Conservation (phyloP, 2,797 vertebrate species). For the Salarias fasciatus region DNA sequence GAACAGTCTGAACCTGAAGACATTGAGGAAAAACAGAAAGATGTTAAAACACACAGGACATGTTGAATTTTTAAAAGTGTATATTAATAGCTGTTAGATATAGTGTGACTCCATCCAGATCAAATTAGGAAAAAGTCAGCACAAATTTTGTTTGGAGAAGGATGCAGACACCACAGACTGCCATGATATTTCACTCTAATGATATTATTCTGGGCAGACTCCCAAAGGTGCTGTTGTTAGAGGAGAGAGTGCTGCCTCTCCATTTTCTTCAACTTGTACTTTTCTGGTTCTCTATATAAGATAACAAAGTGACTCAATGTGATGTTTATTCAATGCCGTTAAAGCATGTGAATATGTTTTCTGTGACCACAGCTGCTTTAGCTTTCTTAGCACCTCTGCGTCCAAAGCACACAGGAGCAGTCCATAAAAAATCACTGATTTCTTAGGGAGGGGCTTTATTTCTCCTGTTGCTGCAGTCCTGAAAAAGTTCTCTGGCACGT, state of each 20-base stretch:
- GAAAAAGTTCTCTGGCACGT: too few relatives aligned
- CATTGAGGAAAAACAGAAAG: not conserved
- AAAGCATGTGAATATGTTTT: not conserved
- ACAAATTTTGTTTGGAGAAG: slow-evolving; percentile 3
- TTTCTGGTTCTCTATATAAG: not conserved
- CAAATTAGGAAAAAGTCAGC: not conserved
- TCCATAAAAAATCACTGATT: too few relatives aligned
- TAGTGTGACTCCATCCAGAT: not conserved
- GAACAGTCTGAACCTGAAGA: slow-evolving; percentile 94
- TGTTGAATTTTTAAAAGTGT: not conserved
- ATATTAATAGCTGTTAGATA: not conserved
- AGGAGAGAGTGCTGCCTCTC: not conserved
- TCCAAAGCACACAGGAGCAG: too few relatives aligned
- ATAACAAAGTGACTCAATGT: slow-evolving; percentile 4
- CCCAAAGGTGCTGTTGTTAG: slow-evolving; percentile 2
- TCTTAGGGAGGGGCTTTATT: too few relatives aligned
- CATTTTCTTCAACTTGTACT: too few relatives aligned
- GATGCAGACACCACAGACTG: too few relatives aligned
- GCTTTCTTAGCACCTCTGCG: too few relatives aligned
- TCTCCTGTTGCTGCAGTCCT: too few relatives aligned
- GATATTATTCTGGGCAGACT: not conserved
- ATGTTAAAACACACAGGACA: not conserved
- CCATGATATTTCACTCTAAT: slow-evolving; percentile 18
- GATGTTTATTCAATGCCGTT: slow-evolving; percentile 13
- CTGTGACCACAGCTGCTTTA: too few relatives aligned